phyloP scores from a whole-genome alignment of 2,797 vertebrate species.

The Microctenopoma steveboyesi region DNA sequence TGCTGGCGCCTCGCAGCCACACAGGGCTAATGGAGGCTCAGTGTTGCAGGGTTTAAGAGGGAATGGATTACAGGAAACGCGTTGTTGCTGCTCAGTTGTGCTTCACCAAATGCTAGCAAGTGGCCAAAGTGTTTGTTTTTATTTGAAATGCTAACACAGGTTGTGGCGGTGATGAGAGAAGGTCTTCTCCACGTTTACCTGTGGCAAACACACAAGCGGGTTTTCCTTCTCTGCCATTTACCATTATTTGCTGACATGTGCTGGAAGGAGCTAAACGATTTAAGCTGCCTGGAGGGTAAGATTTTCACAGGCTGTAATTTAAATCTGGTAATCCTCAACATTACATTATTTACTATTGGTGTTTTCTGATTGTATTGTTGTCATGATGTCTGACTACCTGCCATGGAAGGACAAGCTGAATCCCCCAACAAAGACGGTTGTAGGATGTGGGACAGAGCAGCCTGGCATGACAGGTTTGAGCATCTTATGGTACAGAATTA shows the following conservation, averaged over 20 bases:
- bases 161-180: conserved; percentile 8
- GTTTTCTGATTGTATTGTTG: conserved; percentile 9
- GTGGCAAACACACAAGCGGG: background rate
- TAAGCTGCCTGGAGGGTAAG: conserved; percentile 17
- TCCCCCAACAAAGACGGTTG: background rate
- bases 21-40: conserved; percentile 10
- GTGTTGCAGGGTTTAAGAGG: conserved; percentile 21
- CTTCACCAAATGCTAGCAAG: conserved; percentile 30
- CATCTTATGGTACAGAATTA: too few relatives aligned
- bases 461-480: background rate
- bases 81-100: conserved; percentile 29
- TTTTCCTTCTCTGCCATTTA: conserved; percentile 9
- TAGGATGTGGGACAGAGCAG: background rate
- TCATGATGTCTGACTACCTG: conserved; percentile 4
- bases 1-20: conserved; percentile 24
- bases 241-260: conserved; percentile 21
- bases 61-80: conserved; percentile 38
- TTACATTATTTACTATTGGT: conserved; percentile 22
- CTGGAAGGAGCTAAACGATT: conserved; percentile 16
- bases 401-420: background rate
- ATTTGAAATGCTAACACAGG: conserved; percentile 30
- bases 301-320: conserved; percentile 35
- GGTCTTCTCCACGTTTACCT: conserved; percentile 16
- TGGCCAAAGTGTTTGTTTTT: conserved; percentile 15
- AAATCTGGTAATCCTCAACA: conserved; percentile 7